These are phyloP conservation scores for Metallyticus violacea DNA, from an alignment of 2,888 invertebrate genomes.

Conservation along the genomic window DNA sequence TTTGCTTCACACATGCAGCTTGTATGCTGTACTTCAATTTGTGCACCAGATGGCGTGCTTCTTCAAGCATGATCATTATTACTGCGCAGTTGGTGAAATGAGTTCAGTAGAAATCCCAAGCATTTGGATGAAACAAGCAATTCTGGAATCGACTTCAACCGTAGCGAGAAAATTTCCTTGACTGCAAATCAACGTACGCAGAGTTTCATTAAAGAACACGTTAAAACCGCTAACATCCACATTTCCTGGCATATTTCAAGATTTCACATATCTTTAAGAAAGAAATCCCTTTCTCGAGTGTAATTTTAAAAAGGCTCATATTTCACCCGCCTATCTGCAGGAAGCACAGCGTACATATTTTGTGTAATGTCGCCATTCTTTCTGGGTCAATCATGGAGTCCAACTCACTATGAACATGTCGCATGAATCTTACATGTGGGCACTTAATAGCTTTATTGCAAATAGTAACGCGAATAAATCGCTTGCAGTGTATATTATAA, in stretches of 20 bases:
- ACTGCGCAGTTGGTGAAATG: too few species aligned
- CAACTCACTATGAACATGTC: neutral
- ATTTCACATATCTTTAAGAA: neutral
- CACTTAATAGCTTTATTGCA: neutral
- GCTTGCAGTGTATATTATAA: neutral
- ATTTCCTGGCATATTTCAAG: neutral
- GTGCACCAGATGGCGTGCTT: too few species aligned
- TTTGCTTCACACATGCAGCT: too few species aligned
- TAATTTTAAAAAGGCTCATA: neutral
- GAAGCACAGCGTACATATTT: neutral
- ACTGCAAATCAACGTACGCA: too few species aligned
- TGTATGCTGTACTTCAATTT: too few species aligned
- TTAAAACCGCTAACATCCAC: neutral
- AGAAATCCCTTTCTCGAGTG: neutral
- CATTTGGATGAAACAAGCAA: too few species aligned
- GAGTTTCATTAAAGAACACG: neutral
- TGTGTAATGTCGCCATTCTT: neutral
- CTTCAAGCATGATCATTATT: too few species aligned
- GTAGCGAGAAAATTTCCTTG: too few species aligned
- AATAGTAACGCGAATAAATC: neutral
- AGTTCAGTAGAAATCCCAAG: too few species aligned
- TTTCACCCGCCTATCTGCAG: neutral
- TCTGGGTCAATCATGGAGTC: neutral
- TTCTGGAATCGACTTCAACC: too few species aligned
- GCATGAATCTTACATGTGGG: neutral